Evolutionary conservation across 2,797 vertebrate genomes (phyloP), one percentile per base, ranked within the genome.

Genomic region (Acrossocheilus wenchowensis): DNA sequence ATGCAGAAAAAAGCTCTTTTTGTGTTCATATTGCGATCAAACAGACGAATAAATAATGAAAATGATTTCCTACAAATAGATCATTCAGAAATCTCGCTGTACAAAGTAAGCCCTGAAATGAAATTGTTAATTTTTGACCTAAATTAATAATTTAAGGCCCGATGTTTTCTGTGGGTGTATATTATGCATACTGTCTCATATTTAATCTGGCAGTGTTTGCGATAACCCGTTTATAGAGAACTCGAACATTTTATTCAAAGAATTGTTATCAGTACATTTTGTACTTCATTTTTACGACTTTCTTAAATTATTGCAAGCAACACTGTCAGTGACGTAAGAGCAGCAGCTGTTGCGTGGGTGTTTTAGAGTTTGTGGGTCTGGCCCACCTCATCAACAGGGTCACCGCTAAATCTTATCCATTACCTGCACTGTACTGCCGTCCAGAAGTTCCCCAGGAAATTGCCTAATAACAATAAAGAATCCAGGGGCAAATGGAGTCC

Each of bases 381-480:
- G 64, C 36, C 54, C 79, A 83, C 39, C 86, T 86, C 83, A 75
- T 78, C 85, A 82, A 45, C 34, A 26, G 82, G 85, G 79, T 86
- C 90, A 87, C 23, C 9, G 80, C 87, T 78, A 91, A 86, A 90
- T 75, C 86, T 74, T n/a, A 75, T 84, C 77, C 86, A 89, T 91
- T 90, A 89, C 81, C 86, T 91, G 86, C 88, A 75, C 79, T 68
- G 52, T 62, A 71, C 73, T 81, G 89, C 86, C 66, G 48, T 72
- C 21, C 68, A 86, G 60, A 82, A 90, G 88, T 88, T 89, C 88
- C 86, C 78, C 68, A 84, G 92, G 91, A 93, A 92, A 90, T 90
- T 74, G 89, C 82, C 88, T 71, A 89, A 86, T 90, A 89, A 88
- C 80, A 90, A 87, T 87, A 86, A 90, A 90, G 89, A 89, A 81